phyloP scores from a whole-genome alignment of 2,888 invertebrate genomes.

The Hemistola chrysoprasaria region DNA sequence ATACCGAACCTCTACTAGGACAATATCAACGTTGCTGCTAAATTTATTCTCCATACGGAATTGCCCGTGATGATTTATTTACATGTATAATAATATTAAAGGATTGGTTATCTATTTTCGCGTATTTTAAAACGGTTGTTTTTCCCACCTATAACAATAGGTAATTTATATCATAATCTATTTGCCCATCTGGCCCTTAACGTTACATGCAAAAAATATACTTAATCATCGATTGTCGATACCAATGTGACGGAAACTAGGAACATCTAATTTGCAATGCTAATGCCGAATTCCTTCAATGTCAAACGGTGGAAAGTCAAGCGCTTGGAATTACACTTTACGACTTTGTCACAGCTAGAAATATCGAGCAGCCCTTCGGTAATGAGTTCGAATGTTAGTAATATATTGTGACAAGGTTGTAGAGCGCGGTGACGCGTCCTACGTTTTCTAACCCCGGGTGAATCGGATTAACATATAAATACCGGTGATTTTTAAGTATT shows the following conservation, averaged over 20 bases:
- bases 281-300: conserved; percentile 70
- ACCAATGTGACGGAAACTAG: conserved; percentile 27
- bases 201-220: conserved; percentile 53
- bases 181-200: conserved; percentile 54
- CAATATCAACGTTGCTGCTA: no score
- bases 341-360: conserved; percentile 4
- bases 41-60: no score
- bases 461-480: conserved; percentile 73
- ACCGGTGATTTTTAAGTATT: conserved; percentile 72
- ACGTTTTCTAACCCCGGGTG: conserved; percentile 49
- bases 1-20: no score
- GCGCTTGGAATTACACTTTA: neutral
- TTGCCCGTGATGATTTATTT: no score
- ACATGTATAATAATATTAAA: no score
- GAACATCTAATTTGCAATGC: conserved; percentile 63
- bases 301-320: conserved; percentile 45
- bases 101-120: no score
- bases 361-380: conserved; percentile 10
- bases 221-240: conserved; percentile 68
- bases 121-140: no score
- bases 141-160: neutral
- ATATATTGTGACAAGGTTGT: conserved; percentile 4
- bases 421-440: neutral
- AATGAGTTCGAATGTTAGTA: conserved; percentile 17
- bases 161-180: neutral